A percentile compares a stretch with the other conserved stretches of the same genome.
These are phyloP conservation scores for Melinaea menophilus DNA, from an alignment of 2,888 invertebrate species.

Conservation along the genomic window DNA sequence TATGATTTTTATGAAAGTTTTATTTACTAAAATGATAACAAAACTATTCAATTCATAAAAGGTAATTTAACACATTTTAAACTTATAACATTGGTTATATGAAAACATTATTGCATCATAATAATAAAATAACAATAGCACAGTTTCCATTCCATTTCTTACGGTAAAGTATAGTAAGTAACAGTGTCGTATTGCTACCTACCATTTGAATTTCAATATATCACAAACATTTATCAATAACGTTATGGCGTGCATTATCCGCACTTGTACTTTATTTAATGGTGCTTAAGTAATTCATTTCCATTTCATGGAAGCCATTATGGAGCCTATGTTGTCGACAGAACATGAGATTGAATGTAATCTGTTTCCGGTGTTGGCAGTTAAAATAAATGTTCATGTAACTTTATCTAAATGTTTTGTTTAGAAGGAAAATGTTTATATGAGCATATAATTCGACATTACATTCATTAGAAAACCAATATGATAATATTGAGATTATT, in stretches of 20 bases:
- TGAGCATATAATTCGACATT: neutral
- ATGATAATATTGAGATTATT: no score
- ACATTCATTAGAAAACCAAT: neutral
- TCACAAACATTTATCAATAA: neutral
- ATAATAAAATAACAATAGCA: no score
- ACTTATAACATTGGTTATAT: no score
- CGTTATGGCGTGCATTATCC: neutral
- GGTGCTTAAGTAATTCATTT: neutral
- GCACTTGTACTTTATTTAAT: constrained; percentile 4
- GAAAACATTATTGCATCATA: no score
- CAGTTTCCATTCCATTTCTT: no score
- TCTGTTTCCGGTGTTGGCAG: neutral
- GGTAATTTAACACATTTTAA: no score
- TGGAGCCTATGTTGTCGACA: neutral
- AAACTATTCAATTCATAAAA: no score
- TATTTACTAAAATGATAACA: no score
- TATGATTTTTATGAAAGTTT: no score
- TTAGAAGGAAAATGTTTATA: neutral
- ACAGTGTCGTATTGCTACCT: no score
- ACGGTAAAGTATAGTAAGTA: no score
- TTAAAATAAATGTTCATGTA: neutral
- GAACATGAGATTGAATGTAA: constrained; percentile 4
- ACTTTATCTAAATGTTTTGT: neutral
- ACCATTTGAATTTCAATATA: no score
- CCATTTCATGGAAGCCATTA: constrained; percentile 1